These are phyloP conservation scores for Strongylocentrotus purpuratus DNA, from an alignment of 35 echinoderm and acorn worm species.

Conservation along the genomic window DNA sequence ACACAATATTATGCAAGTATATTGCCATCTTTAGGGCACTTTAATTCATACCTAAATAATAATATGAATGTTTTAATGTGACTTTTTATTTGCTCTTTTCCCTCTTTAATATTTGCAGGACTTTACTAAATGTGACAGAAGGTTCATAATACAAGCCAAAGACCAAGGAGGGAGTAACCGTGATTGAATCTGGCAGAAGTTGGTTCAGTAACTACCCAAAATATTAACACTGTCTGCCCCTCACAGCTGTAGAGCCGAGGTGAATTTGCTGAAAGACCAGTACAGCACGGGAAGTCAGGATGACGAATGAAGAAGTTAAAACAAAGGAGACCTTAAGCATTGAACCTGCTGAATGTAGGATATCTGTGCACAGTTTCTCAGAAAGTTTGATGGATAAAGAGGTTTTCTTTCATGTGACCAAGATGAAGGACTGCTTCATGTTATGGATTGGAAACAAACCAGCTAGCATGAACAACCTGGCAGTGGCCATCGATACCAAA, in stretches of 20 bases:
- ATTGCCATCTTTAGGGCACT: not conserved
- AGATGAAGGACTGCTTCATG: slow-evolving; percentile 81
- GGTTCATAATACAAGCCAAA: not conserved
- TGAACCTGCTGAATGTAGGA: slow-evolving; percentile 43
- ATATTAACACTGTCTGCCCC: not conserved
- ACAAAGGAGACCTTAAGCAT: not conserved
- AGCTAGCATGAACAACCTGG: slow-evolving; percentile 66
- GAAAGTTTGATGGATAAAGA: slow-evolving; percentile 65
- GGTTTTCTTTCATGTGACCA: slow-evolving; percentile 83
- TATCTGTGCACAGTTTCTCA: slow-evolving; percentile 72
- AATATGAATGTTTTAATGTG: not conserved
- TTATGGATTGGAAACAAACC: slow-evolving; percentile 87
- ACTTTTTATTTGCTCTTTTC: not conserved
- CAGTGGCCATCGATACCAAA: slow-evolving; percentile 87
- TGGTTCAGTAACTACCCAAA: not conserved
- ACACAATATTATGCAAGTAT: not conserved
- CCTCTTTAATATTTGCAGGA: too few relatives aligned
- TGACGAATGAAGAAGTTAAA: not conserved
- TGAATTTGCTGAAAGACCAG: not conserved
- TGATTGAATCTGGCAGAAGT: not conserved
- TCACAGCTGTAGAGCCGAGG: not conserved
- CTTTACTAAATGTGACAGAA: not conserved
- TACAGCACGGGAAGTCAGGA: not conserved
- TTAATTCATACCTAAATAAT: not conserved
- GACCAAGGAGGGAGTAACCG: not conserved